phyloP scores from a whole-genome alignment of 2,113 vertebrate species.

The Pseudorhombus dupliciocellatus region DNA sequence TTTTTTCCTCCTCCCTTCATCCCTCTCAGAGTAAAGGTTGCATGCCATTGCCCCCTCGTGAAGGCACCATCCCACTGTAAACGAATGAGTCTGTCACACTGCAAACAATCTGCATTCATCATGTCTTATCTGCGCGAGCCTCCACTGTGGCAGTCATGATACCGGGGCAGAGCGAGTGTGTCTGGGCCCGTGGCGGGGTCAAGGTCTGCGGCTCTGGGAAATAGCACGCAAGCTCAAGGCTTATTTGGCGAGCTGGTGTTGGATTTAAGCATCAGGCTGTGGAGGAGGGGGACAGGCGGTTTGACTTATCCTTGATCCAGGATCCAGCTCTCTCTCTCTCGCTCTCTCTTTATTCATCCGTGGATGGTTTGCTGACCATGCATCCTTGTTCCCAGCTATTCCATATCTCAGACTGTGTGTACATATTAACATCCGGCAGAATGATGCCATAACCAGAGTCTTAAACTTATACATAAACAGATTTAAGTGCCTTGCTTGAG shows the following conservation, averaged over 20 bases:
- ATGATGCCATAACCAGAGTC: slow-evolving; percentile 50
- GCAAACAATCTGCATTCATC: slow-evolving; percentile 85
- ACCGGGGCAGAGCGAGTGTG: slow-evolving; percentile 46
- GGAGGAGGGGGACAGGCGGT: slow-evolving; percentile 43
- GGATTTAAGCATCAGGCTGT: slow-evolving; percentile 66
- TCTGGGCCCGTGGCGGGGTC: slow-evolving; percentile 67
- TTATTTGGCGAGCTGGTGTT: slow-evolving; percentile 66
- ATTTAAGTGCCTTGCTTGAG: slow-evolving; percentile 43
- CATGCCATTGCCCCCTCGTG: slow-evolving; percentile 36
- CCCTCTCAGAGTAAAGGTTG: slow-evolving; percentile 46
- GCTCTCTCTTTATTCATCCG: slow-evolving; percentile 15
- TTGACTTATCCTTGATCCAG: slow-evolving; percentile 65
- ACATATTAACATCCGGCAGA: slow-evolving; percentile 32
- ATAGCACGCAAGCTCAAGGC: slow-evolving; percentile 59
- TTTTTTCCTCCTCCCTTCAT: slow-evolving; percentile 1
- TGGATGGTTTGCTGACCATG: slow-evolving; percentile 58
- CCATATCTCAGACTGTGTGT: not conserved
- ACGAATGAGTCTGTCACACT: slow-evolving; percentile 79
- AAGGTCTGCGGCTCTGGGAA: slow-evolving; percentile 70
- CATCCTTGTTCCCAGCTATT: slow-evolving; percentile 9
- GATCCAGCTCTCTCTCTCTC: slow-evolving; percentile 30
- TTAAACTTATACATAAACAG: slow-evolving; percentile 63
- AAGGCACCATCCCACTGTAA: slow-evolving; percentile 68
- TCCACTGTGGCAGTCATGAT: slow-evolving; percentile 61
- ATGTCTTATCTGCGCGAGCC: slow-evolving; percentile 76